A percentile compares a stretch with the other conserved stretches of the same genome.
Evolutionary conservation across 2,797 vertebrate genomes (phyloP).

Genomic region (Pristis pectinata): DNA sequence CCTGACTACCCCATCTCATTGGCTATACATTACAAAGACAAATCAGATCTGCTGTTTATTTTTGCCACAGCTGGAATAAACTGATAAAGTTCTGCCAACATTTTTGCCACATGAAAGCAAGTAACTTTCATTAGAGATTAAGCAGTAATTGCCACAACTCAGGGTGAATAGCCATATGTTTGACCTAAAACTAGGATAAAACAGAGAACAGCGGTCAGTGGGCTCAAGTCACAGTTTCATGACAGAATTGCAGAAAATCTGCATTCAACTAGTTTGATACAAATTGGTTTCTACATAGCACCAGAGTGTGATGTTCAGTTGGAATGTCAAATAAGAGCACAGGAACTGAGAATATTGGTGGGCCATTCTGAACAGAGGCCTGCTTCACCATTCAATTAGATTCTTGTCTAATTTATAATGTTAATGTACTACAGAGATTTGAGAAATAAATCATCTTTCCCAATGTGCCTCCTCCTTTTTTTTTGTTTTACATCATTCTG

Average conservation of each 20-base stretch:
- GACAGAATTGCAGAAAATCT: not conserved
- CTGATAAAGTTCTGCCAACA: not conserved
- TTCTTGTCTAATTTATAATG: not conserved
- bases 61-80: not conserved
- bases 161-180: not conserved
- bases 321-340: no score
- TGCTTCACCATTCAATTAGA: not conserved
- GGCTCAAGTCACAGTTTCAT: not conserved
- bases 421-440: not conserved
- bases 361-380: not conserved
- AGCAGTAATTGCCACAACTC: not conserved
- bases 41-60: no score
- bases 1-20: not conserved
- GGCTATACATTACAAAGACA: not conserved
- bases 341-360: not conserved
- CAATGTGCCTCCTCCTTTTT: not conserved
- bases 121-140: not conserved
- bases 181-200: not conserved
- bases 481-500: not conserved
- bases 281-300: not conserved
- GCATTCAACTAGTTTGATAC: not conserved
- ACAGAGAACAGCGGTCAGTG: no score
- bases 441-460: not conserved
- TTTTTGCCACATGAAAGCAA: not conserved
- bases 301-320: not conserved